Evolutionary conservation across 1,140 invertebrate species (phyloP), one percentile per base, ranked within the genome.

Genomic region (Rhopalosiphum maidis): DNA sequence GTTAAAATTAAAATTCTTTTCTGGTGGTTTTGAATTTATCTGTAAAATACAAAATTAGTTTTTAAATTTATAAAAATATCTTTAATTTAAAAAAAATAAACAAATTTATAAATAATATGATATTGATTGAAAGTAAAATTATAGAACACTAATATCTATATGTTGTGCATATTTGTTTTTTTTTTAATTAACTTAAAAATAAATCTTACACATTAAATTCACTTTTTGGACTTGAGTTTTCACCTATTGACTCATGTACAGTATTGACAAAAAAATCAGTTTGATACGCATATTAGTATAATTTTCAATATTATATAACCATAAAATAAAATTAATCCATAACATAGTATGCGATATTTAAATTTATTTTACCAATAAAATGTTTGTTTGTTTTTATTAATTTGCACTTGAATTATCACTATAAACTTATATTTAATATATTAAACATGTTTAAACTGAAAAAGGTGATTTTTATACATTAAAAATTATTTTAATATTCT

Each of bases 11-110:
- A 83, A 77, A 11, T 8, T 5, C n/a, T 91, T 83, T 35, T 83
- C 90, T 25, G 77, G 68, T 4, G 43, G 77, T 51, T 91, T 91
- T 23, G 30, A 9, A 51, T 83, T 91, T 51, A 91, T 82, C 90
- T 91, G 43, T 25, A 82, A 77, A 35, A 46, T 9, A 91, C 30
- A 77, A 90, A 90, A 23, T 41, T 1, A 11, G 46, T 86, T 46
- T 46, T 86, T 9, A 30, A 35, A 41, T 83, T 83, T 83, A 37
- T 37, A 41, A 83, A 83, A 37, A 37, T 83, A 41, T 21, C 9
- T 51, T 51, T 18, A 21, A 18, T 0, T 21, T 3, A 18, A 77
- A 68, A 77, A 77, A 77, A 15, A 37, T 37, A 77, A n/a, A 18
- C 5, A 0, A n/a, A 18, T 5, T 77, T 35, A n/a, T 18, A n/a